Conservation (phyloP, 1,140 invertebrate species). For the Patella vulgata region DNA sequence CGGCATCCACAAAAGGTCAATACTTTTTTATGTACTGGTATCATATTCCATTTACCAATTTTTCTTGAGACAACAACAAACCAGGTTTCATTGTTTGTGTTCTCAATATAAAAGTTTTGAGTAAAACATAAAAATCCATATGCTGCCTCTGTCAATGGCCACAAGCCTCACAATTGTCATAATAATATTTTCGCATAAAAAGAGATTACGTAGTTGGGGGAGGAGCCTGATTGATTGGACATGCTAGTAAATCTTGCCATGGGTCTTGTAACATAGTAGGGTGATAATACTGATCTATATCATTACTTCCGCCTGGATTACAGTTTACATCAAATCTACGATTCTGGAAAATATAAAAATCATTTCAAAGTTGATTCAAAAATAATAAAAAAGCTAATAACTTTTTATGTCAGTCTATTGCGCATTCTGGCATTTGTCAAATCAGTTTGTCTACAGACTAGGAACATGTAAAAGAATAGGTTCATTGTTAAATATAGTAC, state of each 20-base stretch:
- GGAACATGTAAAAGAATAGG: background rate
- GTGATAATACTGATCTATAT: conserved; percentile 48
- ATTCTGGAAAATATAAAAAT: conserved; percentile 25
- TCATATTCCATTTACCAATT: no score
- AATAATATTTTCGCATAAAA: no score
- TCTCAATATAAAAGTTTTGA: no score
- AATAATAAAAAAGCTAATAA: background rate
- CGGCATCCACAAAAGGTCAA: no score
- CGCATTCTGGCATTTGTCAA: background rate
- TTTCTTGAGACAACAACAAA: no score
- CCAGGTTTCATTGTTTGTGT: no score
- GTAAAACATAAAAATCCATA: no score
- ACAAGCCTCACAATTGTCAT: no score
- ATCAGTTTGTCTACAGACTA: background rate
- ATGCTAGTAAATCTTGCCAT: conserved; percentile 40
- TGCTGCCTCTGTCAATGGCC: no score
- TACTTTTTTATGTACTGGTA: no score
- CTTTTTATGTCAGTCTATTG: background rate
- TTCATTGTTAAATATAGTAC: background rate
- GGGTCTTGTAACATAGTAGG: conserved; percentile 51
- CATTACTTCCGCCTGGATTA: conserved; percentile 43
- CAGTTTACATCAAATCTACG: conserved; percentile 30
- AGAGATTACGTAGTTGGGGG: conserved; percentile 8
- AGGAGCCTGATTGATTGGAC: conserved; percentile 26
- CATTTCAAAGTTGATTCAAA: background rate